Percentiles rank a stretch among this genome's conserved stretches.
These are phyloP conservation scores for Wasmannia auropunctata DNA, from an alignment of 1,140 invertebrate species.

Conservation along the genomic window DNA sequence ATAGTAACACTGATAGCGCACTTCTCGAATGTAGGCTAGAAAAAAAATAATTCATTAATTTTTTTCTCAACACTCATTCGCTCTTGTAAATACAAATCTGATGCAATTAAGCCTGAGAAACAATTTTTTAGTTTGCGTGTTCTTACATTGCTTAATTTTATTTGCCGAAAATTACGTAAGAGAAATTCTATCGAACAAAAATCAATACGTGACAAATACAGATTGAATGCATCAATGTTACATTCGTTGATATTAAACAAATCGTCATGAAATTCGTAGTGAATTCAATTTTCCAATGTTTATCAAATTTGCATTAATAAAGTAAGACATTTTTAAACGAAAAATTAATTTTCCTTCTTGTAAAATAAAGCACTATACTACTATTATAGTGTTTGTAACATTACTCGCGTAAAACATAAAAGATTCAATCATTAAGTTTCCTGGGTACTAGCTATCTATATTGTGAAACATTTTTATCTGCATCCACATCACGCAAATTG, in stretches of 20 bases:
- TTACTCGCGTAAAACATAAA: neutral
- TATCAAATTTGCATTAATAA: neutral
- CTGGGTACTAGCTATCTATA: neutral
- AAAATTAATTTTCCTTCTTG: neutral
- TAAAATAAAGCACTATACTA: too few species aligned
- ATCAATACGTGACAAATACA: constrained; percentile 26
- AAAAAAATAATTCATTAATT: neutral
- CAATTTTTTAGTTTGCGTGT: neutral
- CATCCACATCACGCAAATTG: neutral
- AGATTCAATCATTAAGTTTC: neutral
- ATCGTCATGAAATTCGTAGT: constrained; percentile 2
- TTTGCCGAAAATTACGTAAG: neutral
- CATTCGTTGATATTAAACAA: constrained; percentile 29
- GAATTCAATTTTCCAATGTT: constrained; percentile 34
- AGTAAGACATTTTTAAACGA: neutral
- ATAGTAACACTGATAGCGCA: too few species aligned
- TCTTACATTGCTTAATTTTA: neutral
- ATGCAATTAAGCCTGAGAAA: neutral
- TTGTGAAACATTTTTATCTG: constrained; percentile 1
- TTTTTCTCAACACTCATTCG: neutral
- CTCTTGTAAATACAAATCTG: neutral
- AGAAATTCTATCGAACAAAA: constrained; percentile 1
- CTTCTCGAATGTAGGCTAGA: too few species aligned
- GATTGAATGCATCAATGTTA: constrained; percentile 42
- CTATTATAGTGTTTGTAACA: neutral